Evolutionary conservation across 2,113 vertebrate species (phyloP).

Genomic region (Sapayoa aenigma): DNA sequence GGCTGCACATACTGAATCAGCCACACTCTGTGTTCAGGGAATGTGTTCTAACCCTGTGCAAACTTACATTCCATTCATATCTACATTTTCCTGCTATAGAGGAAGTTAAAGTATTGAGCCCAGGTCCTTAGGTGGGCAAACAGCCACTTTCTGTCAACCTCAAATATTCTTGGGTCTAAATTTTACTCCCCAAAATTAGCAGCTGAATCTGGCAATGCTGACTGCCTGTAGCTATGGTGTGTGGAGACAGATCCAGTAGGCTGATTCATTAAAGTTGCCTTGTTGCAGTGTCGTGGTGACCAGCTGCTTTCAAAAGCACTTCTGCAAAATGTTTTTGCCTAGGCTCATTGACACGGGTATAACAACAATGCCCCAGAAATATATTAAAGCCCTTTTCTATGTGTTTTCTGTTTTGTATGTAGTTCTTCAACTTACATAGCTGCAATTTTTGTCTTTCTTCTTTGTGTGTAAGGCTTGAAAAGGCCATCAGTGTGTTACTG

Average conservation of each 20-base stretch:
- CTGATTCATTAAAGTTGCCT: background rate
- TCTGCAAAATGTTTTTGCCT: background rate
- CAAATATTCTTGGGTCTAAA: background rate
- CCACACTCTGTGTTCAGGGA: background rate
- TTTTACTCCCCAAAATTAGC: background rate
- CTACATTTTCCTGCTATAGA: background rate
- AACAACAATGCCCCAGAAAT: background rate
- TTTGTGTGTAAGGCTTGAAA: background rate
- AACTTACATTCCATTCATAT: background rate
- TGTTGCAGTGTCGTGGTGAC: background rate
- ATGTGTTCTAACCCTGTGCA: background rate
- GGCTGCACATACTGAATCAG: background rate
- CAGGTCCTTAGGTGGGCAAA: background rate
- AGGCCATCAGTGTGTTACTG: background rate
- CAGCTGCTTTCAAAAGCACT: background rate
- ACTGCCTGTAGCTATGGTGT: background rate
- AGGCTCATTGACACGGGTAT: background rate
- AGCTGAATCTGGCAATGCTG: background rate
- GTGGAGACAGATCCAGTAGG: background rate
- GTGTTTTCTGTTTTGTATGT: background rate
- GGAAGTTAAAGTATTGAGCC: background rate
- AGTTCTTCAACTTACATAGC: background rate
- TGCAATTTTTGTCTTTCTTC: background rate
- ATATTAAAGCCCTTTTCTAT: background rate
- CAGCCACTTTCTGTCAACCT: background rate